Evolutionary conservation across 2,888 invertebrate genomes (phyloP), one percentile per base, ranked within the genome.

Genomic region (Sarcophaga variegata): DNA sequence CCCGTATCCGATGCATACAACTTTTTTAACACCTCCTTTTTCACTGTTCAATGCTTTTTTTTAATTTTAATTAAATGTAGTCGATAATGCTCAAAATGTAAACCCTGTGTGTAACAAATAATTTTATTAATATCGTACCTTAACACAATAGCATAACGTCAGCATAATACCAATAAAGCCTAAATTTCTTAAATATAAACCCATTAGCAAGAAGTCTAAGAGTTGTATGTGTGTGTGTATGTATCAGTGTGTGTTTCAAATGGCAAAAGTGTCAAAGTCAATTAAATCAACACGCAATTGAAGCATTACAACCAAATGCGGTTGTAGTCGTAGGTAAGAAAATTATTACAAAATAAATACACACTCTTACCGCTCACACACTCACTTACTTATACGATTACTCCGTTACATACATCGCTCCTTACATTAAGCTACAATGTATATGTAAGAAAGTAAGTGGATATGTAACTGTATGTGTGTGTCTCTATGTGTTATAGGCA

Each of bases 181-280:
- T 59, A 45, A 64, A 59, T 59, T 54, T n/a, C 45, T 54, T 54
- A 14, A 54, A 54, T 12, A 70, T n/a, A 70, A 76, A 64, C 22
- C 27, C 63, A 76, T 76, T 81, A 82, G 25, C 25, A 70, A 10
- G 20, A 62, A 11, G 6, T 22, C 20, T 62, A 10, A 22, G 20
- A 11, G 47, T 62, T 20, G n/a, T 22, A 62, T 22, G 62, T 62
- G 3, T 22, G 20, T 20, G 17, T 20, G 17, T 20, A 5, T 62
- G 22, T 62, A 10, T 22, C 10, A 6, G 47, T 62, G 3, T 77
- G n/a, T 25, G n/a, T 70, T 70, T 54, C 10, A 79, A 83, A 74
- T 45, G 20, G 66, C 62, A 74, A 69, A 86, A 80, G 54, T 86
- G 86, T 83, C 86, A 81, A 81, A 86, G 75, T 86, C 74, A 86